These are phyloP conservation scores for Patella depressa DNA, from an alignment of 2,888 invertebrate genomes.

Conservation along the genomic window DNA sequence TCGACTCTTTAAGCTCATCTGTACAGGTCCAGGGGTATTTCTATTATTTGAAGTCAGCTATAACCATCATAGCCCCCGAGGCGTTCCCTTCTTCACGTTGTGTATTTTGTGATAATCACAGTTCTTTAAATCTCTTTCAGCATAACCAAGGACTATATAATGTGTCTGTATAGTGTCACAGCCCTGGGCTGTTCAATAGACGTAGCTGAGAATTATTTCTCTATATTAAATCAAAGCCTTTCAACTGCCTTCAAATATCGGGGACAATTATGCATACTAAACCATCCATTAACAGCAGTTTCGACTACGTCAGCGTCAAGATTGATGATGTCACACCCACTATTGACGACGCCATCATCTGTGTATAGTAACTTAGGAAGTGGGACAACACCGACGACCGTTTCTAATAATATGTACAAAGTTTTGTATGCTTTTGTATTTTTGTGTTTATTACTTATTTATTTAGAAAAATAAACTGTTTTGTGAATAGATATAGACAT, in stretches of 20 bases:
- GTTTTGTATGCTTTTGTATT: constrained; percentile 7
- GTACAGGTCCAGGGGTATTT: too few relatives aligned
- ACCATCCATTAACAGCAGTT: constrained; percentile 12
- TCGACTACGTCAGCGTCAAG: constrained; percentile 3
- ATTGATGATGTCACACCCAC: constrained; percentile 5
- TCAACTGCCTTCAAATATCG: constrained; percentile 10
- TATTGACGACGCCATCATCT: not conserved
- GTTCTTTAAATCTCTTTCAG: constrained; percentile 34
- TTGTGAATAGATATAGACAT: too few relatives aligned
- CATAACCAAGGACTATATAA: constrained; percentile 54
- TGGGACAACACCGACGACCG: not conserved
- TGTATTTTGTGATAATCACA: too few relatives aligned
- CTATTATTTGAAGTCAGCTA: too few relatives aligned
- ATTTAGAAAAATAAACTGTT: not conserved
- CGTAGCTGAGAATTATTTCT: constrained; percentile 55
- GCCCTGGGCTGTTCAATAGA: constrained; percentile 57
- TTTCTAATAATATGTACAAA: not conserved
- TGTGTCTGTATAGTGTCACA: constrained; percentile 55
- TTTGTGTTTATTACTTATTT: not conserved
- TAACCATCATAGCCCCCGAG: too few relatives aligned
- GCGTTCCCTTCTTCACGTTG: too few relatives aligned
- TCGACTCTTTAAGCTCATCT: too few relatives aligned
- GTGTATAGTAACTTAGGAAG: constrained; percentile 8
- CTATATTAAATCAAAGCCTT: constrained; percentile 47
- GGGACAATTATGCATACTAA: constrained; percentile 4